Evolutionary conservation across 2,113 vertebrate species (phyloP), one percentile per base, ranked within the genome.

Genomic region (Callospermophilus lateralis): DNA sequence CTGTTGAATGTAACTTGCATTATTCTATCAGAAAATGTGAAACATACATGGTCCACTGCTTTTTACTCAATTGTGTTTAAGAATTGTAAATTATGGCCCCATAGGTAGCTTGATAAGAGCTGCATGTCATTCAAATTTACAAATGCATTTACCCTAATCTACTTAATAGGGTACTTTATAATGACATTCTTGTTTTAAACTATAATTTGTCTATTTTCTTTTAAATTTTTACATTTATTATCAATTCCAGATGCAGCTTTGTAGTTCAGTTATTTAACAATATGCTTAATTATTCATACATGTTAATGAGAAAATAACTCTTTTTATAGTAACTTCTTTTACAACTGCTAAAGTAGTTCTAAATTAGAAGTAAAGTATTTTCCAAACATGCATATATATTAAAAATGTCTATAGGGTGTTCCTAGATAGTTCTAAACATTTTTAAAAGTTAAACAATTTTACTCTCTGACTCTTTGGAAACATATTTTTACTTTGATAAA

Each of bases 201-300:
- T 65, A 87, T 48, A 72, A 85, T 93, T 98, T 97, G 86, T 97
- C 48, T 92, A n/a, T 77, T 70, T 97, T 96, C 70, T 28, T 89
- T 92, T 51, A 97, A 95, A 34, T 34, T 84, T 81, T 0, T 94
- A 30, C 34, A 48, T 97, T 96, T 94, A 42, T 97, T 95, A 30
- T 63, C 37, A 76, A 58, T 90, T 97, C 72, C 51, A 96, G 87
- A 88, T 93, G 80, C 13, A 94, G 39, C 7, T 97, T 96, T 95
- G 20, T 90, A 90, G 78, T 94, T 96, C 51, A 93, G 72, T 95
- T 28, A 98, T 93, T 98, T 97, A 94, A 97, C 93, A 48, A 83
- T 45, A 96, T 63, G 28, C 34, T 98, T 39, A 97, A 83, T 87
- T 95, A 93, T 77, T 95, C 26, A 91, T 63, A 84, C 78, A 61